These are phyloP conservation scores for Anser cygnoides DNA, from an alignment of 2,113 vertebrate species.

Conservation along the genomic window DNA sequence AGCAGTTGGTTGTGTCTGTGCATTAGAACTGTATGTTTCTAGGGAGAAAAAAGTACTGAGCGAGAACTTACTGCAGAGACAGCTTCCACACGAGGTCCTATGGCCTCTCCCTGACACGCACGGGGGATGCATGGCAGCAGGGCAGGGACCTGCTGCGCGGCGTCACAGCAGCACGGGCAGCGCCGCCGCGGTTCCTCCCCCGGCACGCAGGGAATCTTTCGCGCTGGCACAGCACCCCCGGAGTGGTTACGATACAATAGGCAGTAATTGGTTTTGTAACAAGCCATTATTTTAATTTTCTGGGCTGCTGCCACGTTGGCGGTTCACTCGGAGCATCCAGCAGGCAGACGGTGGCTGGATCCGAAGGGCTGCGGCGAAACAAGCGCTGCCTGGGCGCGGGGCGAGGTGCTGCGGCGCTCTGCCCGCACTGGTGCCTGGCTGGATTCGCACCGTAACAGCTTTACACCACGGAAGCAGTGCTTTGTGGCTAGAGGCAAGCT, in stretches of 20 bases:
- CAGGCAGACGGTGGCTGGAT: not conserved
- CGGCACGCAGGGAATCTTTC: accelerated
- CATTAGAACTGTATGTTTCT: not conserved
- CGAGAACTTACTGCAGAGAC: not conserved
- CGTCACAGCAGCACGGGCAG: not conserved
- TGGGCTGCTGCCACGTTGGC: not conserved
- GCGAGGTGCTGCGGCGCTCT: too few relatives aligned
- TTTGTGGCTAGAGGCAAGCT: not conserved
- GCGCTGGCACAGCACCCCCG: not conserved
- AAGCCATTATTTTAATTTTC: not conserved
- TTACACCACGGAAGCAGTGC: not conserved
- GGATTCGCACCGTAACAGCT: too few relatives aligned
- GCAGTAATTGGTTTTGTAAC: not conserved
- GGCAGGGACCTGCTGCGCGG: accelerated
- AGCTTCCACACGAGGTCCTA: not conserved
- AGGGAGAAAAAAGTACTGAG: not conserved
- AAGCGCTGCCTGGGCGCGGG: not conserved
- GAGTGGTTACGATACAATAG: not conserved
- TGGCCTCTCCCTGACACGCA: accelerated
- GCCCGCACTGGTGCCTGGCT: not conserved
- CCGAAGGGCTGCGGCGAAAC: not conserved
- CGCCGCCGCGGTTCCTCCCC: not conserved
- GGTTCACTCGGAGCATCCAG: not conserved
- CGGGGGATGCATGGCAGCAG: accelerated
- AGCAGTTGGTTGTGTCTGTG: not conserved